A percentile compares a stretch with the other conserved stretches of the same genome.
phyloP scores from a whole-genome alignment of 2,888 invertebrate genomes.

The Dinocampus coccinellae region DNA sequence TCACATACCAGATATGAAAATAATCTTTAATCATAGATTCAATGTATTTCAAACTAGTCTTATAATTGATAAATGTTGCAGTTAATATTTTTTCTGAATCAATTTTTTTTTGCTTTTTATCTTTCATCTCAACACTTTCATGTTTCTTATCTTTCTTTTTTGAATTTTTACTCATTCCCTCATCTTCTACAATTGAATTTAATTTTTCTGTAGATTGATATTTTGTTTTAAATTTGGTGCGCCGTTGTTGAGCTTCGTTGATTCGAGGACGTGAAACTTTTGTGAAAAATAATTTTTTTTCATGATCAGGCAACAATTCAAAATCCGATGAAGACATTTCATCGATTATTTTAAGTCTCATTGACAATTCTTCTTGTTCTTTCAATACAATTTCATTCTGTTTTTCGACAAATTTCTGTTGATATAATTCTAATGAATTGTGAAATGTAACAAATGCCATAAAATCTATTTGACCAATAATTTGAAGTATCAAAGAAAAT shows the following conservation, averaged over 20 bases:
- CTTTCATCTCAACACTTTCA: slow-evolving; percentile 28
- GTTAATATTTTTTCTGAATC: slow-evolving; percentile 29
- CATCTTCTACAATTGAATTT: not conserved
- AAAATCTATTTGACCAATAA: slow-evolving; percentile 51
- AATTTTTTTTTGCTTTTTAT: slow-evolving; percentile 34
- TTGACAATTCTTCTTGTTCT: slow-evolving; percentile 28
- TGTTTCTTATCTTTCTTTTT: slow-evolving; percentile 14
- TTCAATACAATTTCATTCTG: slow-evolving; percentile 16
- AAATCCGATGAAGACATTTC: slow-evolving; percentile 54
- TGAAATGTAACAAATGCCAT: slow-evolving; percentile 57
- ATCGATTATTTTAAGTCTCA: slow-evolving; percentile 45
- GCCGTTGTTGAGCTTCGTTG: slow-evolving; percentile 44
- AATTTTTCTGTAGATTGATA: slow-evolving; percentile 33
- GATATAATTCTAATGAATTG: slow-evolving; percentile 50
- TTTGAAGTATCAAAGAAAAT: slow-evolving; percentile 49
- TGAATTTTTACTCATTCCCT: not conserved
- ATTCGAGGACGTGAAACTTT: slow-evolving; percentile 46
- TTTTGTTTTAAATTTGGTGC: slow-evolving; percentile 41
- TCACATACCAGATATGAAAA: slow-evolving; percentile 55
- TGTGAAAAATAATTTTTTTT: slow-evolving; percentile 50
- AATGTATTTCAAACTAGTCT: slow-evolving; percentile 44
- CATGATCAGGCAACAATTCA: slow-evolving; percentile 50
- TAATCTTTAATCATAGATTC: slow-evolving; percentile 38
- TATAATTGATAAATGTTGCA: slow-evolving; percentile 45
- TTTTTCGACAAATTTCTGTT: slow-evolving; percentile 35